phyloP scores from a whole-genome alignment of 2,888 invertebrate genomes.

The Thymelicus acteon region DNA sequence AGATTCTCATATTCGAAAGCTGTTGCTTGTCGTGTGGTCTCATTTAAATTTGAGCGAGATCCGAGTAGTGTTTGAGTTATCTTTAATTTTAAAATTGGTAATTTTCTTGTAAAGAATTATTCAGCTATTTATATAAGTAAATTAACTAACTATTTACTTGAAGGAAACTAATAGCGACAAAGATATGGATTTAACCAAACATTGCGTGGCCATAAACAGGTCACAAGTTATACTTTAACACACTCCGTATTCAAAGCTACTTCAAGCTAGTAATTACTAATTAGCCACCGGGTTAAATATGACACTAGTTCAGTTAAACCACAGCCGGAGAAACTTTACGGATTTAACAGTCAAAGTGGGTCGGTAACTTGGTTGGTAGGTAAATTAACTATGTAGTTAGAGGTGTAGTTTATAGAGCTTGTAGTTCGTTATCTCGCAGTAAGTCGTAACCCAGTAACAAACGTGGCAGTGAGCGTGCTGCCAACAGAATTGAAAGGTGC shows the following conservation, averaged over 20 bases:
- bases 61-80: no score
- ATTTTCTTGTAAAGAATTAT: no score
- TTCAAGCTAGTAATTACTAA: neutral
- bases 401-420: neutral
- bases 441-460: neutral
- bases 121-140: no score
- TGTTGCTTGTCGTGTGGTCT: no score
- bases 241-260: neutral
- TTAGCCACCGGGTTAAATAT: slow-evolving; percentile 7
- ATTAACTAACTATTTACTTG: no score
- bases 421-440: neutral
- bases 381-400: neutral
- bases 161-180: no score
- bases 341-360: slow-evolving; percentile 24
- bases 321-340: slow-evolving; percentile 19
- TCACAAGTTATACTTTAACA: neutral
- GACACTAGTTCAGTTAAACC: neutral
- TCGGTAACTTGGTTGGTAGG: slow-evolving; percentile 14
- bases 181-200: no score
- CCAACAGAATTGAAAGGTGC: neutral
- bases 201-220: neutral
- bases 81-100: no score
- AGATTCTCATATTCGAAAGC: no score
- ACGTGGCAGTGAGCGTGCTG: neutral
- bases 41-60: no score